Evolutionary conservation across 30 jellyfish, hydroid and myxozoan species (phyloP), one percentile per base, ranked within the genome.

Genomic region (Turritopsis dohrnii): DNA sequence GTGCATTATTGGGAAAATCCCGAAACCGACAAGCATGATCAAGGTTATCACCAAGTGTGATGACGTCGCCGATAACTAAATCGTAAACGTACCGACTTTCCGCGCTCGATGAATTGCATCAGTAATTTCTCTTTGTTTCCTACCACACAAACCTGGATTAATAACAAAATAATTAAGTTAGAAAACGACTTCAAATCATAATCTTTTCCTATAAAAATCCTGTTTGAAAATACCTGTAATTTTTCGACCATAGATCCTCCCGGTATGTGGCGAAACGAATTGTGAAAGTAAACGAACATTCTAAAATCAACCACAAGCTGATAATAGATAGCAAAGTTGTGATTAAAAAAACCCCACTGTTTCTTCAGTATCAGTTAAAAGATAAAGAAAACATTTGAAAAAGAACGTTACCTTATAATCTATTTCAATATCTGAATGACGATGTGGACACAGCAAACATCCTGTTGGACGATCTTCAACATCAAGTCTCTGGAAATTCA

Each of bases 201-300:
- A n/a, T 26, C 65, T 52, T 4, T 27, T 23, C 30, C 17, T 18
- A 52, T 79, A 85, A 65, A n/a, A 24, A 4, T 19, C 27, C 9
- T 1, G 30, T 0, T 24, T 21, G 25, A 60, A 53, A 71, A 19
- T 71, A 89, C 96, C 98, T 28, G 98, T 92, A 16, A 92, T 73
- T 29, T 85, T 79, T n/a, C 84, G 21, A 26, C 98, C 98, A 77
- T 87, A 92, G 21, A 92, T 88, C 66, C 96, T 84, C 24, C 98
- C 98, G 25, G 98, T 92, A 73, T 92, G 96, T 21, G 98, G 98
- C n/a, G 98, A 92, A 23, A 92, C 77, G 74, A 92, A 92, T 65
- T 92, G 98, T 53, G 98, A 92, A 65, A 92, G 71, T 16, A 92
- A 85, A 23, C 98, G 84, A 8, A 88, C 96, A 85, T 92, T 92